A percentile compares a stretch with the other conserved stretches of the same genome.
These are phyloP conservation scores for Philonicus albiceps DNA, from an alignment of 2,888 invertebrate genomes.

Conservation along the genomic window DNA sequence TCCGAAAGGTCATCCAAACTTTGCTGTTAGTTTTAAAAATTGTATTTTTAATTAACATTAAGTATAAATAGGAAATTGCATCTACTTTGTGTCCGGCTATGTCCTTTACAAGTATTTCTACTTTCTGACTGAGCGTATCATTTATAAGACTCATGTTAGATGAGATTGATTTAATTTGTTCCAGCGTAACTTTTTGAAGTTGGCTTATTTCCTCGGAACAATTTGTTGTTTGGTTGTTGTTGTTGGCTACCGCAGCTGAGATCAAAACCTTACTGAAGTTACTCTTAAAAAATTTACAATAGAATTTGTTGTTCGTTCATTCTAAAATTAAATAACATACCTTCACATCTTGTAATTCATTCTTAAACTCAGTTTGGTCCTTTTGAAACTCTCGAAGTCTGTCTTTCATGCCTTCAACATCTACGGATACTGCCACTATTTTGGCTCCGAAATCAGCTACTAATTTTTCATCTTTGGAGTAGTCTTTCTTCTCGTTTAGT, in stretches of 20 bases:
- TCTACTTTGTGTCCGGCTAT: slow-evolving; percentile 56
- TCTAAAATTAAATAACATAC: slow-evolving; percentile 42
- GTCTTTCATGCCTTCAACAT: slow-evolving; percentile 59
- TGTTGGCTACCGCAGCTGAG: slow-evolving; percentile 49
- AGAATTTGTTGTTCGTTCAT: not conserved
- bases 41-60: not conserved
- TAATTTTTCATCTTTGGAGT: slow-evolving; percentile 59
- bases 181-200: slow-evolving; percentile 52
- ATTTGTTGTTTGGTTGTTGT: slow-evolving; percentile 51
- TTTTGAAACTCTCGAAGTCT: slow-evolving; percentile 56
- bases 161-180: slow-evolving; percentile 54
- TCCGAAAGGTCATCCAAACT: slow-evolving; percentile 58
- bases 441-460: slow-evolving; percentile 62
- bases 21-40: slow-evolving; percentile 51
- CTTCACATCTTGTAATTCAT: slow-evolving; percentile 53
- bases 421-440: slow-evolving; percentile 58
- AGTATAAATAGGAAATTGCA: not conserved
- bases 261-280: slow-evolving; percentile 53
- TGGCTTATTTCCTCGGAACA: slow-evolving; percentile 52
- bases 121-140: slow-evolving; percentile 58
- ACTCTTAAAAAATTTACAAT: slow-evolving; percentile 50
- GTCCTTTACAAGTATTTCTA: slow-evolving; percentile 56
- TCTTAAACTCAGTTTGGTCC: slow-evolving; percentile 54
- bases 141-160: slow-evolving; percentile 56
- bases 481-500: slow-evolving; percentile 53